Evolutionary conservation across 2,797 vertebrate genomes (phyloP).

Genomic region (Squalus acanthias): DNA sequence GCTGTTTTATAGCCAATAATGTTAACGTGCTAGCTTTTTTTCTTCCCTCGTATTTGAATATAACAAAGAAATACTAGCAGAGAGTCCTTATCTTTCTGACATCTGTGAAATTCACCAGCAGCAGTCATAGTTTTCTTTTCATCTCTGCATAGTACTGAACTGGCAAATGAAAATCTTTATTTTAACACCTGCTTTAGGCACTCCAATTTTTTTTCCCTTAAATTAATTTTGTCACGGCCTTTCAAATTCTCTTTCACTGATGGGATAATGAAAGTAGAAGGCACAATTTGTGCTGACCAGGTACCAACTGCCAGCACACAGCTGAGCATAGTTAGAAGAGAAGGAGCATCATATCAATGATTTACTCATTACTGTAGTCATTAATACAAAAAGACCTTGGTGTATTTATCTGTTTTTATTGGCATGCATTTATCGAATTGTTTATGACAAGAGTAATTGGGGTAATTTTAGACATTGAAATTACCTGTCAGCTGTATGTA

Average conservation of each 20-base stretch:
- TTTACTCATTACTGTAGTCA: conserved; percentile 92
- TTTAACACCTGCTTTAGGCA: conserved; percentile 93
- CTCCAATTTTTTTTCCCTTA: conserved; percentile 76
- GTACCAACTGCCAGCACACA: conserved; percentile 81
- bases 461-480: conserved; percentile 99
- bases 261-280: conserved; percentile 97
- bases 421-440: conserved; percentile 96
- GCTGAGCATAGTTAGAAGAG: conserved; percentile 72
- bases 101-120: conserved; percentile 42
- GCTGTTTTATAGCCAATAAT: neutral
- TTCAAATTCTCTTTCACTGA: conserved; percentile 80
- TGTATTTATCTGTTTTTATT: conserved; percentile 97
- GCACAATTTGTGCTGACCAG: conserved; percentile 96
- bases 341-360: conserved; percentile 73
- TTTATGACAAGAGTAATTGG: conserved; percentile 99
- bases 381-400: conserved; percentile 79
- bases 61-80: conserved; percentile 24
- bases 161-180: conserved; percentile 63
- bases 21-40: neutral
- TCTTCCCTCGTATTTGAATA: conserved; percentile 5
- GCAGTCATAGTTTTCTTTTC: conserved; percentile 47
- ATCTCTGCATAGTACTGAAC: conserved; percentile 44
- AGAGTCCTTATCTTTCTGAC: conserved; percentile 28
- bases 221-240: conserved; percentile 98
- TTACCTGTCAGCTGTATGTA: conserved; percentile 99